phyloP scores from a whole-genome alignment of 2,888 invertebrate species.

The Orthonychiurus folsomi region DNA sequence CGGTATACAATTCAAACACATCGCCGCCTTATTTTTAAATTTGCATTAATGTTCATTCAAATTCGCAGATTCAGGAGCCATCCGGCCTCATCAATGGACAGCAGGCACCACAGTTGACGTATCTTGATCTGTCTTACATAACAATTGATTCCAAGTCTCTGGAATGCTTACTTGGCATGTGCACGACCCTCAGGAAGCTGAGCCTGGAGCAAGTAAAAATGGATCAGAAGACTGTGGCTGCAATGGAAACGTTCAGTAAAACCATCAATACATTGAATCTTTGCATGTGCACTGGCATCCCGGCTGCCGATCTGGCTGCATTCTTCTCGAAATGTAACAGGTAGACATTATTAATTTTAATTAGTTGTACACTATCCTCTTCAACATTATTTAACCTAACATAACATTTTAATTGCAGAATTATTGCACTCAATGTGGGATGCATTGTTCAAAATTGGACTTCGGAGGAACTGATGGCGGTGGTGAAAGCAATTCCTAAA shows the following conservation, averaged over 20 bases:
- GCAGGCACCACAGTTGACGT: constrained; percentile 53
- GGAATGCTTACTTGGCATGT: constrained; percentile 55
- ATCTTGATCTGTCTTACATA: constrained; percentile 76
- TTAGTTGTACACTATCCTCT: constrained; percentile 36
- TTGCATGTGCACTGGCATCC: constrained; percentile 84
- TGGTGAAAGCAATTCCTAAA: constrained; percentile 56
- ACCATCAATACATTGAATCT: too few relatives aligned
- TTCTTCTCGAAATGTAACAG: constrained; percentile 52
- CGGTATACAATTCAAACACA: constrained; percentile 52
- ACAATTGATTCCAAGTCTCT: constrained; percentile 48
- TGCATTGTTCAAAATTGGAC: constrained; percentile 51
- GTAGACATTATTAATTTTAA: constrained; percentile 43
- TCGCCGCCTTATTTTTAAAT: too few relatives aligned
- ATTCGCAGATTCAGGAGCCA: constrained; percentile 18
- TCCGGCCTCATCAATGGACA: too few relatives aligned
- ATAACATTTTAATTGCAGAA: constrained; percentile 47
- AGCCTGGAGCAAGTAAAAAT: constrained; percentile 71
- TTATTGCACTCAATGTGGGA: constrained; percentile 65
- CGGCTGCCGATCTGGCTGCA: constrained; percentile 62
- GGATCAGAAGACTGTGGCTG: constrained; percentile 52
- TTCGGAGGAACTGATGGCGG: constrained; percentile 49
- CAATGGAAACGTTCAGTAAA: constrained; percentile 68
- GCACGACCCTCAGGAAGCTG: constrained; percentile 64
- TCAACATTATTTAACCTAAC: constrained; percentile 13
- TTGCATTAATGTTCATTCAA: background rate